Base-by-base conservation (phyloP, 2,797 vertebrate genomes). In the Melanotaenia boesemani region DNA sequence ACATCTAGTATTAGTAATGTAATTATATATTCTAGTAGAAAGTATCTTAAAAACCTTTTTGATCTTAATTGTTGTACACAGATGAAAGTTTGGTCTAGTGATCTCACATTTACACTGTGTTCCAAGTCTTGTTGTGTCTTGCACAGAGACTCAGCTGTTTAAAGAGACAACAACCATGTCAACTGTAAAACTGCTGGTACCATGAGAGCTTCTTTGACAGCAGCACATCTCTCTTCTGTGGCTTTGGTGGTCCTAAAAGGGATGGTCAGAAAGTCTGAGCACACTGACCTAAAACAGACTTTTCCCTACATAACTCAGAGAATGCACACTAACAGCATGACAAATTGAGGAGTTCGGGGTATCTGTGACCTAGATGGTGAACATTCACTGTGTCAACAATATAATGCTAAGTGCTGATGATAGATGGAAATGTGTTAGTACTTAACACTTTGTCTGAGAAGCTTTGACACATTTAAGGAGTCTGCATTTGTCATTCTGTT, bases 251-350 rank as follows among this genome's bases (percentile, higher is more conserved):
- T 85, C 81, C 74, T 83, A 60, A 71, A 83, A 82, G 76, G 78
- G 66, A 63, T 70, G 60, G 52, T 72, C 83, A 73, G 76, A 77
- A 79, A 80, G 68, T 71, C 70, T 10, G 52, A 76, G 72, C 68
- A 68, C 59, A 18, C 67, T 86, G 80, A 91, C 89, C 82, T 82
- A 70, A 79, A 91, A 85, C 87, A 61, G 22, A n/a, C 20, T 15
- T 73, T 76, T 68, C 30, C 36, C 63, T 11, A 36, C 34, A 59
- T 77, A 74, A 24, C 62, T 58, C 0, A 0, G 34, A 57, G 36
- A 74, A 60, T 2, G 6, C 60, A 74, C 37, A 70, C 63, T 32
- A 30, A 74, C 44, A 61, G 63, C 74, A 37, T 10, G 36, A 37
- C 9, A 7, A 37, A 37, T 37, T 2, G 36, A 8, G 4, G 32